Percentiles rank a stretch among this genome's conserved stretches.
These are phyloP conservation scores for Oscheius sp. DNA, from an alignment of 2,888 invertebrate genomes.

Conservation along the genomic window DNA sequence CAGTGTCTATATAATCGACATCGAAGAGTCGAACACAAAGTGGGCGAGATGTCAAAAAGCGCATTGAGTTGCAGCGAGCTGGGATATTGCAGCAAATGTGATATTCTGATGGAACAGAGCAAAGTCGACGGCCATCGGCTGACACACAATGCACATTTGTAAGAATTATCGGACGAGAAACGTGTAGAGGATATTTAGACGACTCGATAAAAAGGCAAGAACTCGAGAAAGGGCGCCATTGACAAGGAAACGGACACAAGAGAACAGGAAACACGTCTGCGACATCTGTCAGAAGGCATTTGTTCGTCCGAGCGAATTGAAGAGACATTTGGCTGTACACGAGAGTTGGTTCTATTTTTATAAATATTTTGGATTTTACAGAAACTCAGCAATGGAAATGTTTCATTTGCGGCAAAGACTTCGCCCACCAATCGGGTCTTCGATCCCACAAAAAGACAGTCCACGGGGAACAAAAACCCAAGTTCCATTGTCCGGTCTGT, in stretches of 20 bases:
- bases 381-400: slow-evolving; percentile 42
- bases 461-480: slow-evolving; percentile 27
- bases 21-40: slow-evolving; percentile 39
- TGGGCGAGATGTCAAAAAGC: slow-evolving; percentile 20
- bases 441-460: slow-evolving; percentile 40
- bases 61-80: slow-evolving; percentile 37
- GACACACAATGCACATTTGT: slow-evolving; percentile 38
- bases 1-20: slow-evolving; percentile 45
- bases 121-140: slow-evolving; percentile 37
- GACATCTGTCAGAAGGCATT: slow-evolving; percentile 52
- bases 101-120: slow-evolving; percentile 39
- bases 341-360: slow-evolving; percentile 27
- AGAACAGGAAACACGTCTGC: slow-evolving; percentile 35
- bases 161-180: not conserved
- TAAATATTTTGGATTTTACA: not conserved
- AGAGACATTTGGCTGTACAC: slow-evolving; percentile 48
- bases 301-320: slow-evolving; percentile 50
- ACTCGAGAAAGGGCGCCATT: not conserved
- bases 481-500: slow-evolving; percentile 42
- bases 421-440: slow-evolving; percentile 46
- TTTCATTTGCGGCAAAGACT: slow-evolving; percentile 45
- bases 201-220: slow-evolving; percentile 26
- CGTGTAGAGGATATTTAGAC: slow-evolving; percentile 4
- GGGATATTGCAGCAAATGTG: slow-evolving; percentile 48
- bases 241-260: not conserved